Evolutionary conservation across 1,140 invertebrate species (phyloP), one percentile per base, ranked within the genome.

Genomic region (Panagrolaimus sp.): DNA sequence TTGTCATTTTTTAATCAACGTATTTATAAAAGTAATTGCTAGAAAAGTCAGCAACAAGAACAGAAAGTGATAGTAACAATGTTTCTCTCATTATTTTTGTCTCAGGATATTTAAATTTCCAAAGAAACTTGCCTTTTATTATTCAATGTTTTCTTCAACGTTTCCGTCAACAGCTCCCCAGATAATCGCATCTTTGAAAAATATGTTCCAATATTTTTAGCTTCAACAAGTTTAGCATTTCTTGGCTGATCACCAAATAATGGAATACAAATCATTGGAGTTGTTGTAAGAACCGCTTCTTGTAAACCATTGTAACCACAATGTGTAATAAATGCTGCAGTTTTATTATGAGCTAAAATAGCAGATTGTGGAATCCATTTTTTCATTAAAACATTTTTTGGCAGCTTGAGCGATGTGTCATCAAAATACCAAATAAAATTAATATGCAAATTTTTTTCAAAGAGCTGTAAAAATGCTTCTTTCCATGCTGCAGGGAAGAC

Each of bases 341-440:
- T 57, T 57, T 27, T 20, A 1, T 20, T 11, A 57, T 57, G 51
- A 1, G 51, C 51, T 3, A 57, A 27, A 13, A 57, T 20, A 11
- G 13, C 20, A 1, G 51, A 11, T 11, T 25, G 20, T 27, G 51
- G 51, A 20, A 57, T 9, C 13, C 27, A 20, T 27, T 57, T 57
- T 20, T n/a, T n/a, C 27, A 25, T 57, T 8, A 57, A 16, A 20
- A 57, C 9, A 57, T 57, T 57, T n/a, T 27, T 20, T n/a, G 51
- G 51, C 4, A 57, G n/a, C 20, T 57, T 27, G 13, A 57, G 11
- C 9, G 1, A 4, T 20, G 20, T 11, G 4, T 57, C 51, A 1
- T 57, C 51, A 27, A 57, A 11, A 25, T 57, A 20, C 51, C 51
- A 57, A 20, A 57, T 57, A 27, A 57, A 57, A 57, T 57, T 27